Conservation (phyloP, 2,797 vertebrate genomes). For the Bothrops alternatus region DNA sequence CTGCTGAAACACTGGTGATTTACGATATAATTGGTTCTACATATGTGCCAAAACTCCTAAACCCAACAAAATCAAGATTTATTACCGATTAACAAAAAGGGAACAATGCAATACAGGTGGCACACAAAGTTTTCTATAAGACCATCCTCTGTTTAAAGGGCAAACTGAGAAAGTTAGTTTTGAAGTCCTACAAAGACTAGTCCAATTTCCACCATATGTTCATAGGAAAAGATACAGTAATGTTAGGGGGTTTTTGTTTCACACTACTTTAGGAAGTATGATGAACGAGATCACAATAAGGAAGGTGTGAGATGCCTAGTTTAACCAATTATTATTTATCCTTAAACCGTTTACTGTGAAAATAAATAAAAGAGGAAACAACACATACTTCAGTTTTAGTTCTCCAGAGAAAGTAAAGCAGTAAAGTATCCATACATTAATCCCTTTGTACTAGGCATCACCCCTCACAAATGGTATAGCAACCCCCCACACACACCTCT, state of each 20-base stretch:
- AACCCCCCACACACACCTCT: not conserved
- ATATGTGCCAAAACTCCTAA: slow-evolving; percentile 74
- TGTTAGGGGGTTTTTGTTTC: slow-evolving; percentile 45
- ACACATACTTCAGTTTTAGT: not conserved
- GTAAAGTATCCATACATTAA: not conserved
- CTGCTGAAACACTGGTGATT: slow-evolving; percentile 74
- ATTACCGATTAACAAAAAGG: slow-evolving; percentile 72
- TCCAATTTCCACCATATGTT: slow-evolving; percentile 53
- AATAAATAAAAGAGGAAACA: not conserved
- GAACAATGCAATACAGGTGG: slow-evolving; percentile 67
- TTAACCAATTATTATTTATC: slow-evolving; percentile 36
- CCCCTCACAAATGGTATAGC: not conserved
- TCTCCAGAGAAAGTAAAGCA: not conserved
- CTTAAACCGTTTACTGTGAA: not conserved
- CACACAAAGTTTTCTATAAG: slow-evolving; percentile 44
- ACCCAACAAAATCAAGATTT: slow-evolving; percentile 77
- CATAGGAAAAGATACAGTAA: slow-evolving; percentile 52
- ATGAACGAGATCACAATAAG: slow-evolving; percentile 33
- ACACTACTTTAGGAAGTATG: slow-evolving; percentile 43
- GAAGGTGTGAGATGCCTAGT: slow-evolving; percentile 52
- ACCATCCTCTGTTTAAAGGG: slow-evolving; percentile 1
- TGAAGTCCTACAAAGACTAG: slow-evolving; percentile 30
- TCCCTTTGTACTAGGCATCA: not conserved
- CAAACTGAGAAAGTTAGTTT: slow-evolving; percentile 33
- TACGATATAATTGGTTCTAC: slow-evolving; percentile 76